phyloP scores from a whole-genome alignment of 2,113 vertebrate species.

The Corythaixoides concolor region DNA sequence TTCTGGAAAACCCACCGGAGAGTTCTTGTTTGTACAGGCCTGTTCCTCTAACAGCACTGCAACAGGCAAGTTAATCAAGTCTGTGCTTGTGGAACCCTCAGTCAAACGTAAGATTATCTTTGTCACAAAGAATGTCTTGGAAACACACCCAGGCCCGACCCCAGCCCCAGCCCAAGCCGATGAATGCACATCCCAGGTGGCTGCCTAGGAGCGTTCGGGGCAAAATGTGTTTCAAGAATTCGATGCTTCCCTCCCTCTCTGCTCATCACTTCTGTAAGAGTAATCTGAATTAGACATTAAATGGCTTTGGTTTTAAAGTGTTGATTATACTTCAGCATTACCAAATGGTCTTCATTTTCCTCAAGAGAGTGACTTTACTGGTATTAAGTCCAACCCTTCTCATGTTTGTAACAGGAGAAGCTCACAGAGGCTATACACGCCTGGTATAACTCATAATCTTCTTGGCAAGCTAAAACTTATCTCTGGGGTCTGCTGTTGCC shows the following conservation, averaged over 20 bases:
- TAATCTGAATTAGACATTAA: not conserved
- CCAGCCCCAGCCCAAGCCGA: not conserved
- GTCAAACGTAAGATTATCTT: not conserved
- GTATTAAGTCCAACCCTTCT: not conserved
- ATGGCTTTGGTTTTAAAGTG: not conserved
- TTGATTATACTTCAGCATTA: not conserved
- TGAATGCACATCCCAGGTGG: not conserved
- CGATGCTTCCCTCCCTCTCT: not conserved
- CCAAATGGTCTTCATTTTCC: not conserved
- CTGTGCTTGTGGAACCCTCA: not conserved
- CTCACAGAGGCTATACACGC: not conserved
- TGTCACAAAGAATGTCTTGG: constrained; percentile 1
- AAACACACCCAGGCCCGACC: not conserved
- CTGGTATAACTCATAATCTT: not conserved
- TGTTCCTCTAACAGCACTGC: not conserved
- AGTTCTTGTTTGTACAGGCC: not conserved
- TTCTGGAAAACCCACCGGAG: not conserved
- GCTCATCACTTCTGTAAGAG: not conserved
- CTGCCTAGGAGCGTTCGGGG: not conserved
- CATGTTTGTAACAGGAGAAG: not conserved
- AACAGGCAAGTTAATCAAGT: not conserved
- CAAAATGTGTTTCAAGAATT: not conserved
- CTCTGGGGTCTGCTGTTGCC: not conserved
- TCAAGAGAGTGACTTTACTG: not conserved
- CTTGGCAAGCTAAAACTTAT: not conserved